Evolutionary conservation across 1,140 invertebrate species (phyloP), one percentile per base, ranked within the genome.

Genomic region (Apolygus lucorum): DNA sequence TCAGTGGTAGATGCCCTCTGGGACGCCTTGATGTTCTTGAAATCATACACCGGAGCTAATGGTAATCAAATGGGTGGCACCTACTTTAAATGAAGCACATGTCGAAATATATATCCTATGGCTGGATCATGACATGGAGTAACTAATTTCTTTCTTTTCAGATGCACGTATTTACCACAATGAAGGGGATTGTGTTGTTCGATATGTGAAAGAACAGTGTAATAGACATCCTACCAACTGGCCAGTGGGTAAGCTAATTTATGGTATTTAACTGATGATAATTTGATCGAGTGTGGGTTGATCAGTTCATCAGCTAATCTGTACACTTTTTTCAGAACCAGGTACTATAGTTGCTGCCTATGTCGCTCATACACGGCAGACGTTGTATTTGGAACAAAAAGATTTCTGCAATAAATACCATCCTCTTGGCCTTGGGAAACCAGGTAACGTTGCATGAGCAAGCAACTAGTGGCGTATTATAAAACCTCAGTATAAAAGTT

Each of bases 251-350:
- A 59, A 13, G 11, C n/a, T n/a, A n/a, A n/a, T n/a, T n/a, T n/a
- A n/a, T n/a, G n/a, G n/a, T n/a, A n/a, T n/a, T n/a, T n/a, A n/a
- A n/a, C n/a, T n/a, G n/a, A n/a, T n/a, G n/a, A n/a, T n/a, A n/a
- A n/a, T n/a, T n/a, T n/a, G n/a, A n/a, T n/a, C n/a, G n/a, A n/a
- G n/a, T n/a, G n/a, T n/a, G n/a, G n/a, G n/a, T n/a, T n/a, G n/a
- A n/a, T n/a, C n/a, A n/a, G n/a, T n/a, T n/a, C n/a, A n/a, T n/a
- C n/a, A n/a, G n/a, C n/a, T n/a, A n/a, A n/a, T n/a, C n/a, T n/a
- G n/a, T n/a, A n/a, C n/a, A n/a, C n/a, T 59, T 59, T 22, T 59
- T 59, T 59, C 54, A 59, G 54, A 59, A 21, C 13, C 54, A 22
- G 54, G 54, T 14, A 59, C 54, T 4, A 59, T 59, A 11, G 54